These are phyloP conservation scores for Potamarius usumacintae DNA, from an alignment of 2,113 vertebrate genomes.

Conservation along the genomic window DNA sequence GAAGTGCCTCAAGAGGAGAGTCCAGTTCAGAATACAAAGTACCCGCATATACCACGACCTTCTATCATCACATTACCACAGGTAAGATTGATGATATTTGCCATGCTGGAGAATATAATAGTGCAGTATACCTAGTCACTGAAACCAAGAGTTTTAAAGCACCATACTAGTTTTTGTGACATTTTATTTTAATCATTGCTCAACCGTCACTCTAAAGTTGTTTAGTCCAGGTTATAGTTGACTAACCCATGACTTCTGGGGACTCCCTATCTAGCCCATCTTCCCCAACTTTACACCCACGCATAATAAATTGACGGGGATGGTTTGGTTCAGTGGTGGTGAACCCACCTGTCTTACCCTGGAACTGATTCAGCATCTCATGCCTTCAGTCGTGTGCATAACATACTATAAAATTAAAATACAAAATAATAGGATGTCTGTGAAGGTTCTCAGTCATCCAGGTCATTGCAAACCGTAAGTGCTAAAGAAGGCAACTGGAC, in stretches of 20 bases:
- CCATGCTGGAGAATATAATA: neutral
- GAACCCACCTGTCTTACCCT: neutral
- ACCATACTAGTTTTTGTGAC: neutral
- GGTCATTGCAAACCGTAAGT: no score
- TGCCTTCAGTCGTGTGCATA: neutral
- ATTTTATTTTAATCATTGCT: neutral
- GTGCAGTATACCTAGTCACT: neutral
- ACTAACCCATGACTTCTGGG: neutral
- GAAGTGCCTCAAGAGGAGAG: constrained; percentile 34
- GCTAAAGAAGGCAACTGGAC: no score
- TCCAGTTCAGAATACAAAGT: constrained; percentile 22
- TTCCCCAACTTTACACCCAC: neutral
- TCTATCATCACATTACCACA: constrained; percentile 47
- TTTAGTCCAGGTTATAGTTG: neutral
- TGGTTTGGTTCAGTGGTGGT: neutral
- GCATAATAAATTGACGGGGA: neutral
- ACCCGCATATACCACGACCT: constrained; percentile 50
- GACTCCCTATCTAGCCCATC: neutral
- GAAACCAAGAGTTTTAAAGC: neutral
- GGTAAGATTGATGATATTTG: constrained; percentile 18
- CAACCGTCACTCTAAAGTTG: neutral
- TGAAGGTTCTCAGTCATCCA: no score
- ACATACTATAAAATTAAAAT: neutral
- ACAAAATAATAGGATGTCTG: no score
- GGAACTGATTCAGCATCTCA: neutral